Evolutionary conservation across 2,113 vertebrate genomes (phyloP).

Genomic region (Pygoscelis antarcticus): DNA sequence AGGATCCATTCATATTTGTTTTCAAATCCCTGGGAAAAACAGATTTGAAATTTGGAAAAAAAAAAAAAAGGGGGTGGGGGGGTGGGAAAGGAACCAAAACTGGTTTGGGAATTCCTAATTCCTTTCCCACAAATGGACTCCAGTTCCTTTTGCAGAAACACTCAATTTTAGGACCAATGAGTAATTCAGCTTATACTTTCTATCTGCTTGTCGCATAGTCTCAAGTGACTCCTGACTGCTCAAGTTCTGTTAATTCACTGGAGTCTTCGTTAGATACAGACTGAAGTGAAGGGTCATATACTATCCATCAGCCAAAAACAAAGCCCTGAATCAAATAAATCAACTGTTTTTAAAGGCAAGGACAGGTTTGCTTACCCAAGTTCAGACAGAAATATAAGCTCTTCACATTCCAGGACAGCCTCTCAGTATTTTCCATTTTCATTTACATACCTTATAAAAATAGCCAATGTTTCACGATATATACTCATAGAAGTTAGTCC

Average conservation of each 20-base stretch:
- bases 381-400: slow-evolving; percentile 57
- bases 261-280: neutral
- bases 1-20: slow-evolving; percentile 23
- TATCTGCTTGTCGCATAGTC: neutral
- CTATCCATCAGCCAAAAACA: neutral
- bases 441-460: slow-evolving; percentile 60
- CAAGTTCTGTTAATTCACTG: neutral
- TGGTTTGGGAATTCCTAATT: slow-evolving; percentile 59
- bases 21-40: slow-evolving; percentile 60
- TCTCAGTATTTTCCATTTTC: slow-evolving; percentile 61
- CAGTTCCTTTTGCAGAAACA: slow-evolving; percentile 37
- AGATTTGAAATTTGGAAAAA: slow-evolving; percentile 46
- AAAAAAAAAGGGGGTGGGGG: too few relatives aligned
- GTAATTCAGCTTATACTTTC: neutral
- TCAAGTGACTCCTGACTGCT: neutral
- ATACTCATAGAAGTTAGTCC: slow-evolving; percentile 7
- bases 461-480: neutral
- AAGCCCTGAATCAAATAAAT: slow-evolving; percentile 30
- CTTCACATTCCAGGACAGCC: slow-evolving; percentile 51
- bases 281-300: neutral
- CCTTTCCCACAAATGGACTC: slow-evolving; percentile 53
- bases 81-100: neutral
- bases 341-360: neutral
- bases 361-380: slow-evolving; percentile 31
- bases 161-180: neutral